Percentiles rank a stretch among this genome's conserved stretches.
phyloP scores from a whole-genome alignment of 2,888 invertebrate genomes.

The Limnephilus rhombicus region DNA sequence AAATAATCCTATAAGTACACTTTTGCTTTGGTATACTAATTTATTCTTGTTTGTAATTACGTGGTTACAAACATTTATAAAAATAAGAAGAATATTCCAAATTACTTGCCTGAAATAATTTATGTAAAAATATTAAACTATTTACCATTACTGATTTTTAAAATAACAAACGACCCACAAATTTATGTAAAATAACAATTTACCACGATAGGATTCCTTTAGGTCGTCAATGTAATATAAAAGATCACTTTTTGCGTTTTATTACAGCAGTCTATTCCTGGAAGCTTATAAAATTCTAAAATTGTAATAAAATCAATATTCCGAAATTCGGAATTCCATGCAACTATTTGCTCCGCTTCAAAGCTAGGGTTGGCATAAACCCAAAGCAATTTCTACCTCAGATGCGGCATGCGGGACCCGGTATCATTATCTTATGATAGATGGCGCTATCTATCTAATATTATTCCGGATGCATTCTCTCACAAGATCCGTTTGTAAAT shows the following conservation, averaged over 20 bases:
- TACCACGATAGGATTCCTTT: background rate
- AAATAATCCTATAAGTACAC: too few species aligned
- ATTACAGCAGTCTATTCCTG: background rate
- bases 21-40: too few species aligned
- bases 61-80: background rate
- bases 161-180: background rate
- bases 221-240: background rate
- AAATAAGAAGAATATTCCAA: background rate
- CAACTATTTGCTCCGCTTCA: background rate
- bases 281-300: background rate
- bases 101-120: background rate
- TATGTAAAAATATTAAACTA: background rate
- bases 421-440: background rate
- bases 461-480: conserved; percentile 21
- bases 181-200: background rate
- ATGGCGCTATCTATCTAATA: background rate
- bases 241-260: background rate
- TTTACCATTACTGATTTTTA: background rate
- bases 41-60: too few species aligned
- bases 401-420: background rate
- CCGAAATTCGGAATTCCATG: background rate
- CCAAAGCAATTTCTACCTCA: conserved; percentile 7
- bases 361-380: conserved; percentile 4
- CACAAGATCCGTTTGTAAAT: background rate
- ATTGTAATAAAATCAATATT: background rate